These are phyloP conservation scores for Danionella cerebrum DNA, from an alignment of 2,113 vertebrate species.

Conservation along the genomic window DNA sequence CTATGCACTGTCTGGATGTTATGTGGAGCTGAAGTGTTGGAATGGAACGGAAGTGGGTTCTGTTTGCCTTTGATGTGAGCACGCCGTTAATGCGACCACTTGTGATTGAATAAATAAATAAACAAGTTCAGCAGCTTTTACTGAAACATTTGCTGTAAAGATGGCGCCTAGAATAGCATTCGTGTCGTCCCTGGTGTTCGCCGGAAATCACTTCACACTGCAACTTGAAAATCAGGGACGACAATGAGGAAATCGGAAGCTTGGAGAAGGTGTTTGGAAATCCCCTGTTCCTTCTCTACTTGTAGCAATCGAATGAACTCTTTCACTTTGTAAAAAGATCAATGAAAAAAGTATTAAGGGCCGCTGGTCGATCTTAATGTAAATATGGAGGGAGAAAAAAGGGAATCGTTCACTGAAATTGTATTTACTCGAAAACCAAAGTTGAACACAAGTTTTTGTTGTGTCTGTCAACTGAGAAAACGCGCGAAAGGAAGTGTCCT, in stretches of 20 bases:
- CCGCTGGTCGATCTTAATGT: constrained; percentile 74
- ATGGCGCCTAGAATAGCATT: too few relatives aligned
- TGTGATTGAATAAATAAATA: too few relatives aligned
- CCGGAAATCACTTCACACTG: too few relatives aligned
- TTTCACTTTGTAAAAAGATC: constrained; percentile 64
- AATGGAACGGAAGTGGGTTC: too few relatives aligned
- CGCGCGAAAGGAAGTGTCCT: constrained; percentile 60
- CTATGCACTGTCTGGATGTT: too few relatives aligned
- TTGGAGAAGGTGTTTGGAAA: constrained; percentile 61
- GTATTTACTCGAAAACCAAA: constrained; percentile 73
- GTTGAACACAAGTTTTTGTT: constrained; percentile 72
- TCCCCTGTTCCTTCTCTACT: constrained; percentile 56
- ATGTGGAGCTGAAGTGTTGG: too few relatives aligned
- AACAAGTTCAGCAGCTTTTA: too few relatives aligned
- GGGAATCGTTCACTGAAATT: constrained; percentile 54
- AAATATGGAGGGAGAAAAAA: constrained; percentile 51
- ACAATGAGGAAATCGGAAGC: constrained; percentile 67
- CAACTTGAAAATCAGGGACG: constrained; percentile 68
- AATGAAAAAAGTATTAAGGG: constrained; percentile 66
- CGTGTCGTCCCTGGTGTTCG: constrained; percentile 62
- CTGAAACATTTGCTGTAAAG: too few relatives aligned
- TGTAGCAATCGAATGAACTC: constrained; percentile 67
- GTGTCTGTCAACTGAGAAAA: constrained; percentile 69
- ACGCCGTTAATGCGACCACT: too few relatives aligned
- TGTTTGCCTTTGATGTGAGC: too few relatives aligned